These are phyloP conservation scores for Forbesichthys agassizii DNA, from an alignment of 2,113 vertebrate genomes.

Conservation along the genomic window DNA sequence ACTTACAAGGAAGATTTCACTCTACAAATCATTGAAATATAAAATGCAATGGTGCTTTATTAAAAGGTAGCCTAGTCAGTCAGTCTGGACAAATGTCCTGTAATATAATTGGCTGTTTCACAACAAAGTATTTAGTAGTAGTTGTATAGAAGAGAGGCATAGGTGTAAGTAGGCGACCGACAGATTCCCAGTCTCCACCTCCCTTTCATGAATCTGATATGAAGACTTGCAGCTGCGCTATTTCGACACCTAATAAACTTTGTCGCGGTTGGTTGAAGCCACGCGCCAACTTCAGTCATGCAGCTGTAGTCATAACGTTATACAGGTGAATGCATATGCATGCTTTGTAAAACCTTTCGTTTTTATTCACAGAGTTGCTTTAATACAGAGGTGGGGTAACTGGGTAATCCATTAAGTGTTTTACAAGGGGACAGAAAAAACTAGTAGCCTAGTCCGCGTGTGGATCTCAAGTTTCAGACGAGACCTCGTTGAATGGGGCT, in stretches of 20 bases:
- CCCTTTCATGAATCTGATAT: constrained; percentile 46
- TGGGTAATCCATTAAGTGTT: not conserved
- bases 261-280: constrained; percentile 52
- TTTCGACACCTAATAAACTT: constrained; percentile 58
- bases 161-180: too few species aligned
- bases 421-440: constrained; percentile 20
- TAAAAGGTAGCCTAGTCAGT: too few species aligned
- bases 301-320: not conserved
- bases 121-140: too few species aligned
- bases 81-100: too few species aligned
- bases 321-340: not conserved
- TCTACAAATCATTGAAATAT: too few species aligned
- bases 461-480: constrained; percentile 68
- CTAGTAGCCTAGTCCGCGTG: constrained; percentile 36
- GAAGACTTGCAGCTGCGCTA: constrained; percentile 49
- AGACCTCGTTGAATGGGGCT: constrained; percentile 51
- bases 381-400: not conserved
- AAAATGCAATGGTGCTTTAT: too few species aligned
- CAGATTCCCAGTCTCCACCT: constrained; percentile 28
- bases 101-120: too few species aligned
- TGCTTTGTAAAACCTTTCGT: not conserved
- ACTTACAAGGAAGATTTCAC: too few species aligned
- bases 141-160: too few species aligned
- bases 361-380: not conserved
- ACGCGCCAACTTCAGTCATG: constrained; percentile 16